Evolutionary conservation across 2,888 invertebrate genomes (phyloP), one percentile per base, ranked within the genome.

Genomic region (Agrotis segetum): DNA sequence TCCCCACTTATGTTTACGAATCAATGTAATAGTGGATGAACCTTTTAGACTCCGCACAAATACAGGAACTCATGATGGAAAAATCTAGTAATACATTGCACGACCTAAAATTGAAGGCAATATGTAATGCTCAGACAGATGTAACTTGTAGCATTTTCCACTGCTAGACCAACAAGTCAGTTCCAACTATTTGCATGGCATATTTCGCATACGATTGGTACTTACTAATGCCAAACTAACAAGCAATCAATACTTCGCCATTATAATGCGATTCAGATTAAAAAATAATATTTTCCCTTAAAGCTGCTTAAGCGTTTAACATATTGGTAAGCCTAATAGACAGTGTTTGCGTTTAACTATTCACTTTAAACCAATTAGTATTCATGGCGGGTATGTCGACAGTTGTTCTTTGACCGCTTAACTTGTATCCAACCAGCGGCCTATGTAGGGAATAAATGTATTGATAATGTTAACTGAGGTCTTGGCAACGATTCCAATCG

Each of bases 301-400:
- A 86, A 83, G 72, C 71, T 71, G 82, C 83, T 85, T 83, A 85
- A 78, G 71, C 64, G 82, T 81, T 81, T 75, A 71, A 66, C 55
- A 73, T 79, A 76, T 80, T 71, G 67, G 53, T 49, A 75, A 55
- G 66, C 72, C 75, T 76, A 67, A 69, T 77, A 77, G 63, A 75
- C 72, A 50, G 64, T 74, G 76, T 71, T 73, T 62, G 64, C 71
- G 71, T 53, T 82, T 63, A 82, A 77, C 71, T 80, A 81, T 86
- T 84, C 79, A 85, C 87, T 81, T 71, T 92, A 90, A 91, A 90
- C 88, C 88, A 89, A 93, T 94, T 93, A 92, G 90, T 92, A 94
- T 93, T 91, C 93, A 79, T 77, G 71, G 79, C 83, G 81, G 79
- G 70, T 73, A 58, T 80, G 56, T 60, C 62, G 75, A 77, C 71